Percentiles rank a stretch among this genome's conserved stretches.
Conservation (phyloP, 2,888 invertebrate species). For the Dusona sp. region DNA sequence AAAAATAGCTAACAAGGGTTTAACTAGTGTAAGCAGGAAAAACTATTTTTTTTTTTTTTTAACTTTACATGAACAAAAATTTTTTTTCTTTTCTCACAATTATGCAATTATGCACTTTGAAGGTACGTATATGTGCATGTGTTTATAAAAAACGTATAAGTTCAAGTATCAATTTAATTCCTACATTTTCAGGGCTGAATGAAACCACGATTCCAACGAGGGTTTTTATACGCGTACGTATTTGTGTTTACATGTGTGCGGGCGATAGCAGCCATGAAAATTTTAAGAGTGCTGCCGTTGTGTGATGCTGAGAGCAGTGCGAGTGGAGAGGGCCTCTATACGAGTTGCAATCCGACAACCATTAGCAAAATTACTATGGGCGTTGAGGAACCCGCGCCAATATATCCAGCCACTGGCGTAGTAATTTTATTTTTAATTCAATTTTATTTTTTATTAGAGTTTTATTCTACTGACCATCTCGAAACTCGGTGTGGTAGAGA, state of each 20-base stretch:
- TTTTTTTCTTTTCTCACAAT: constrained; percentile 71
- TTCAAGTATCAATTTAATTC: constrained; percentile 81
- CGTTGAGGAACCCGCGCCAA: constrained; percentile 66
- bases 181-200: constrained; percentile 80
- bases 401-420: constrained; percentile 58
- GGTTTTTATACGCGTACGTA: background rate
- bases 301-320: constrained; percentile 44
- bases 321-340: constrained; percentile 59
- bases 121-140: background rate
- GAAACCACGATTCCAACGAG: constrained; percentile 73
- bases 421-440: constrained; percentile 32
- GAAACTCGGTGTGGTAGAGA: background rate
- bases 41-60: no score
- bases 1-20: no score
- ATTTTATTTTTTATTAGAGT: constrained; percentile 26
- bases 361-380: constrained; percentile 83
- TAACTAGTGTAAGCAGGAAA: no score
- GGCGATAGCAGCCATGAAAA: constrained; percentile 35
- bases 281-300: constrained; percentile 56
- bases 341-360: constrained; percentile 77
- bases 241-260: constrained; percentile 6
- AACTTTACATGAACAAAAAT: background rate
- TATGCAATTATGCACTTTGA: constrained; percentile 77
- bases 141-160: constrained; percentile 23
- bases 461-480: constrained; percentile 20